Evolutionary conservation across 2,797 vertebrate genomes (phyloP).

Genomic region (Stomatorhinus walkeri): DNA sequence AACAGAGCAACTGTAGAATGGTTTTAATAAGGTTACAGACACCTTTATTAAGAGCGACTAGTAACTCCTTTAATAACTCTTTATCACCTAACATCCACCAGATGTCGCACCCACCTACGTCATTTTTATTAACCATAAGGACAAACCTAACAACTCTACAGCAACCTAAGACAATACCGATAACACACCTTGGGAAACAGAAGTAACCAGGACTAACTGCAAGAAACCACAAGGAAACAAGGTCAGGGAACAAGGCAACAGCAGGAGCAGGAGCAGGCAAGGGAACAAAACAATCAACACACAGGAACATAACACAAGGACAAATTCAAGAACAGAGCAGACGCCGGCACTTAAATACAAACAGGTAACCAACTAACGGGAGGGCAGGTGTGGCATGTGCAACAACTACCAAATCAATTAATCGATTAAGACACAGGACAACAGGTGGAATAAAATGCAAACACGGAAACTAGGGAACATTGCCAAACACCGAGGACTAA

Average conservation of each 20-base stretch:
- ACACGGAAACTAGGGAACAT: neutral
- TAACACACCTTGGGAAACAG: neutral
- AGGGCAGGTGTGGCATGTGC: too few species aligned
- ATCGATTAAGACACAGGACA: too few species aligned
- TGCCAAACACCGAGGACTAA: neutral
- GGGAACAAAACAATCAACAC: neutral
- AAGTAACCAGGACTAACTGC: neutral
- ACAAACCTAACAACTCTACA: too few species aligned
- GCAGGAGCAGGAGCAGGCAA: neutral
- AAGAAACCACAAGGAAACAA: neutral
- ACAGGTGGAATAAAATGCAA: neutral
- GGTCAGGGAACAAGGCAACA: neutral
- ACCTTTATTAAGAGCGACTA: too few species aligned
- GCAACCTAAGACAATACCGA: neutral
- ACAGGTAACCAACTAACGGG: neutral
- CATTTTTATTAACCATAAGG: too few species aligned
- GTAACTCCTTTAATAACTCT: too few species aligned
- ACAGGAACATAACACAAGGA: neutral
- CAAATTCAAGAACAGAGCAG: neutral
- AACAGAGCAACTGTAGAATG: too few species aligned
- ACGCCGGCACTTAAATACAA: neutral
- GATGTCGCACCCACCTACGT: too few species aligned
- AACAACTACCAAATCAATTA: too few species aligned
- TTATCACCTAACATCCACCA: too few species aligned
- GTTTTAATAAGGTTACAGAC: too few species aligned